phyloP scores from a whole-genome alignment of 2,113 vertebrate genomes.

The Nanorana parkeri region DNA sequence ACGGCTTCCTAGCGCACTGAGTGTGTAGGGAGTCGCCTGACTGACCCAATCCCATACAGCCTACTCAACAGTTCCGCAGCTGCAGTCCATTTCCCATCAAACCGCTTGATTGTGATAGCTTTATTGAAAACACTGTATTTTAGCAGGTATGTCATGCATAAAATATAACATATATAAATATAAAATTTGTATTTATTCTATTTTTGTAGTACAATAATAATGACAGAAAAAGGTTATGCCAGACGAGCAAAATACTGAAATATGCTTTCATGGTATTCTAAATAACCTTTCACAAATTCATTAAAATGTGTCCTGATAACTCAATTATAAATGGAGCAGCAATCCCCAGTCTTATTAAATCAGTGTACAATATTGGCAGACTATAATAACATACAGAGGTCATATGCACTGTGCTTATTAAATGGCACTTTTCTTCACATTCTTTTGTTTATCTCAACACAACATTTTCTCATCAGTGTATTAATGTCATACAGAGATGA shows the following conservation, averaged over 20 bases:
- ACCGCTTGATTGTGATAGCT: no score
- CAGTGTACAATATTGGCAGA: background rate
- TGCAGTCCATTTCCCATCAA: no score
- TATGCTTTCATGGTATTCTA: background rate
- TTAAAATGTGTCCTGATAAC: slow-evolving; percentile 1
- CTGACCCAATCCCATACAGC: no score
- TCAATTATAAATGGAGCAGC: background rate
- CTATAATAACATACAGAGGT: slow-evolving; percentile 4
- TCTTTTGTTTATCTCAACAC: background rate
- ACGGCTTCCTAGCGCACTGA: no score
- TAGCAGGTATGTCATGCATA: no score
- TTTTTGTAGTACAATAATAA: background rate
- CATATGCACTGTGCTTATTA: background rate
- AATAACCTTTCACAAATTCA: background rate
- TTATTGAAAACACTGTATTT: no score
- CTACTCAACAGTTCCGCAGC: no score
- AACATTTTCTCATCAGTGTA: background rate
- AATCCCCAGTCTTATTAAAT: background rate
- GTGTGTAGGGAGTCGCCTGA: no score
- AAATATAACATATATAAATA: background rate
- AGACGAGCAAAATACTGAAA: background rate
- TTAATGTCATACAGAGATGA: background rate
- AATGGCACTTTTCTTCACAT: background rate
- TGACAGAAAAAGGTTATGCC: background rate
- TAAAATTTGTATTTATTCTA: background rate